A percentile compares a stretch with the other conserved stretches of the same genome.
These are phyloP conservation scores for Amphiprion ocellaris DNA, from an alignment of 2,113 vertebrate genomes.

Conservation along the genomic window DNA sequence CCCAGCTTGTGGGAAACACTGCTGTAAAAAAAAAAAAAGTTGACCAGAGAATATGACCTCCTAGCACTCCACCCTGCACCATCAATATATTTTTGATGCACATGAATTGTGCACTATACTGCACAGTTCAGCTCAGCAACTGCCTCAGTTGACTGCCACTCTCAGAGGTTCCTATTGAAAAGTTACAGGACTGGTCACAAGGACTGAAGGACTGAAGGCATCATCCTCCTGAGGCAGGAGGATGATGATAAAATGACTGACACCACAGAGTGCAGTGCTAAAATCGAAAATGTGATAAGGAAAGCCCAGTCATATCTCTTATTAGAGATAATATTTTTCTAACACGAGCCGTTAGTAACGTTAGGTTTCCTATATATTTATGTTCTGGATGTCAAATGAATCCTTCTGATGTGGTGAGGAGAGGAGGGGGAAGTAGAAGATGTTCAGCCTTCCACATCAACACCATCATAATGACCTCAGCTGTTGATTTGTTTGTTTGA, in stretches of 20 bases:
- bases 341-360: not conserved
- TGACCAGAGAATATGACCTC: not conserved
- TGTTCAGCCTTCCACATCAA: constrained; percentile 3
- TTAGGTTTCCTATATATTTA: not conserved
- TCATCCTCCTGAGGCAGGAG: not conserved
- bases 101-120: not conserved
- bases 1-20: not conserved
- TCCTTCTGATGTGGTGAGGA: not conserved
- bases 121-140: not conserved
- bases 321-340: not conserved
- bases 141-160: not conserved
- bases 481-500: constrained; percentile 59
- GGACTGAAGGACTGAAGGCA: too few species aligned
- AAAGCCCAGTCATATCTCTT: not conserved
- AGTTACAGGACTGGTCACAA: not conserved
- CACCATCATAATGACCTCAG: constrained; percentile 39
- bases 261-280: not conserved
- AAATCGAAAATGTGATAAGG: not conserved
- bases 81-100: not conserved
- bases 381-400: not conserved
- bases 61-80: not conserved
- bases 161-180: not conserved
- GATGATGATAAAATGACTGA: not conserved
- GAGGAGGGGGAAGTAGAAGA: not conserved
- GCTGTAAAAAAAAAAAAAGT: too few species aligned